These are phyloP conservation scores for Thaleichthys pacificus DNA, from an alignment of 2,797 vertebrate genomes.

Conservation along the genomic window DNA sequence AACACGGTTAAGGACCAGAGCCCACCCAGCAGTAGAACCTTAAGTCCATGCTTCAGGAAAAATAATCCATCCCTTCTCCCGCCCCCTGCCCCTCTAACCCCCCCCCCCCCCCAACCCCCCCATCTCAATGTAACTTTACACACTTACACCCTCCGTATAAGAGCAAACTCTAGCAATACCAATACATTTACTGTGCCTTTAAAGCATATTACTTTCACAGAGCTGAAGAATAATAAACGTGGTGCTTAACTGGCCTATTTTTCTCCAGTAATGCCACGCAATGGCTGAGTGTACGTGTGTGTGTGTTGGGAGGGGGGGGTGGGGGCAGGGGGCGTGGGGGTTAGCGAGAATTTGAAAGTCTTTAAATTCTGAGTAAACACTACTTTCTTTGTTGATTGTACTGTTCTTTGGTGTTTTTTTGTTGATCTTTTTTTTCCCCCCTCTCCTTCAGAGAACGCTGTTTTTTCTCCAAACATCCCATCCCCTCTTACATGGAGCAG, in stretches of 20 bases:
- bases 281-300: conserved; percentile 48
- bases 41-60: conserved; percentile 74
- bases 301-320: too few relatives aligned
- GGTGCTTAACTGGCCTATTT: conserved; percentile 73
- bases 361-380: conserved; percentile 82
- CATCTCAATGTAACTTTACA: conserved; percentile 63
- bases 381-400: conserved; percentile 78
- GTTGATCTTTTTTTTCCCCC: conserved; percentile 38
- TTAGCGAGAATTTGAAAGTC: conserved; percentile 73
- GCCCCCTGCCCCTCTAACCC: conserved; percentile 12
- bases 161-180: conserved; percentile 20
- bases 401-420: conserved; percentile 60
- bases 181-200: conserved; percentile 64
- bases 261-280: conserved; percentile 68
- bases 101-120: background rate
- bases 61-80: conserved; percentile 69
- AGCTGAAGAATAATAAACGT: conserved; percentile 82
- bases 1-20: conserved; percentile 75
- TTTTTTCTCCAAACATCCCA: conserved; percentile 67
- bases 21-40: conserved; percentile 77
- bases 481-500: conserved; percentile 51
- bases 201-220: conserved; percentile 77
- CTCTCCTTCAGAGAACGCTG: conserved; percentile 42
- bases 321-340: conserved; percentile 8
- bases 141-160: conserved; percentile 38